A percentile compares a stretch with the other conserved stretches of the same genome.
Evolutionary conservation across 1,140 invertebrate genomes (phyloP).

Genomic region (Listronotus oregonensis): DNA sequence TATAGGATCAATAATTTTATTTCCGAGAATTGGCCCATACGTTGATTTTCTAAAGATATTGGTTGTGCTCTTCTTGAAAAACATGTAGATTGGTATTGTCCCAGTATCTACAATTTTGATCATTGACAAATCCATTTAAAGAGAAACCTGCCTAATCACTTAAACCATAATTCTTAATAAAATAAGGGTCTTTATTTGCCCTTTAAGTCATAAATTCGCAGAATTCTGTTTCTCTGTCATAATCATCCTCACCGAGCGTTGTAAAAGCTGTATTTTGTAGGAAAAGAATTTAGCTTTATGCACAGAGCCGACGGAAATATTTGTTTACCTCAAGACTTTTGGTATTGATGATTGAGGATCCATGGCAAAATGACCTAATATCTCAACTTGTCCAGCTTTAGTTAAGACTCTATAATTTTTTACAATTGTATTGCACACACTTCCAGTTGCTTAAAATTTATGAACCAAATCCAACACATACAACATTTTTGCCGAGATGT

Average conservation of each 20-base stretch:
- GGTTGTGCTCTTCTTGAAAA: neutral
- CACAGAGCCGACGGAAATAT: neutral
- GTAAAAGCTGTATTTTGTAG: conserved; percentile 12
- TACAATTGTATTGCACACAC: too few relatives aligned
- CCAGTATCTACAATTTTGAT: conserved; percentile 18
- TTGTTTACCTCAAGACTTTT: too few relatives aligned
- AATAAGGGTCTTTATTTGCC: neutral
- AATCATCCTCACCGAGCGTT: conserved; percentile 18
- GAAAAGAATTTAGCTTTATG: conserved; percentile 6
- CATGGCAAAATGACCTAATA: too few relatives aligned
- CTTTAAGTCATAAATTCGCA: conserved; percentile 11
- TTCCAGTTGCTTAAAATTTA: too few relatives aligned
- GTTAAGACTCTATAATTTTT: too few relatives aligned
- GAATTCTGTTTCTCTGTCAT: conserved; percentile 15
- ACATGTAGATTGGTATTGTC: conserved; percentile 19
- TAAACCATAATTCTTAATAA: conserved; percentile 16
- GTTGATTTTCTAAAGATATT: too few relatives aligned
- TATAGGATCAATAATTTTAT: too few relatives aligned
- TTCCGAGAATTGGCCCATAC: too few relatives aligned
- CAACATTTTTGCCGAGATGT: too few relatives aligned
- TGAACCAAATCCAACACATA: too few relatives aligned
- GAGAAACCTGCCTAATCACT: conserved; percentile 10
- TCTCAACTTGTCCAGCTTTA: too few relatives aligned
- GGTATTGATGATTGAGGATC: too few relatives aligned
- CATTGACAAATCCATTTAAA: conserved; percentile 9